These are phyloP conservation scores for Mya arenaria DNA, from an alignment of 1,140 invertebrate species.

Conservation along the genomic window DNA sequence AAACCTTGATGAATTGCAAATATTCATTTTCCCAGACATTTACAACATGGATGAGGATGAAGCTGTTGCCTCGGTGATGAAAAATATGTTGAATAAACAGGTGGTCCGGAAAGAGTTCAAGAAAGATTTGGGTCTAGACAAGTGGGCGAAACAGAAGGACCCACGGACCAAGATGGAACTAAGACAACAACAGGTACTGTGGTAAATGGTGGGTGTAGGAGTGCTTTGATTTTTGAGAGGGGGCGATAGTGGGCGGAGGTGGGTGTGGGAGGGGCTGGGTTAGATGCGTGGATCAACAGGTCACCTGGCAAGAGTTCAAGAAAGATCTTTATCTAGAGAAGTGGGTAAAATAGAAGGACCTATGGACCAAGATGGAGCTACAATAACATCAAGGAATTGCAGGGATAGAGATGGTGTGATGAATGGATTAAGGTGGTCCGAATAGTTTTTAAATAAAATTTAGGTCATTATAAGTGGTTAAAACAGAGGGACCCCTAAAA, in stretches of 20 bases:
- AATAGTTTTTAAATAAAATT: no score
- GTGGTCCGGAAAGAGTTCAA: conserved; percentile 66
- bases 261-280: no score
- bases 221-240: no score
- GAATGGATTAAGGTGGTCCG: no score
- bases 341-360: conserved; percentile 65
- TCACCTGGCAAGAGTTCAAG: conserved; percentile 65
- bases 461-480: no score
- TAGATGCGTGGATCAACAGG: conserved; percentile 72
- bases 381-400: no score
- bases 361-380: conserved; percentile 74
- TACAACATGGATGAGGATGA: conserved; percentile 69
- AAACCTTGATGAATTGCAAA: not conserved
- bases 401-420: no score
- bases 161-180: conserved; percentile 74
- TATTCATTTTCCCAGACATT: conserved; percentile 39
- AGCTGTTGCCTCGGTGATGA: conserved; percentile 69
- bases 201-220: no score
- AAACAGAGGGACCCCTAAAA: no score
- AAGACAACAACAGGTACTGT: conserved; percentile 70
- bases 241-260: no score
- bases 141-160: conserved; percentile 66
- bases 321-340: conserved; percentile 68
- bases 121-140: conserved; percentile 66
- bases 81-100: conserved; percentile 74